Base-by-base conservation (phyloP, 2,888 invertebrate species). In the Erynnis tages region DNA sequence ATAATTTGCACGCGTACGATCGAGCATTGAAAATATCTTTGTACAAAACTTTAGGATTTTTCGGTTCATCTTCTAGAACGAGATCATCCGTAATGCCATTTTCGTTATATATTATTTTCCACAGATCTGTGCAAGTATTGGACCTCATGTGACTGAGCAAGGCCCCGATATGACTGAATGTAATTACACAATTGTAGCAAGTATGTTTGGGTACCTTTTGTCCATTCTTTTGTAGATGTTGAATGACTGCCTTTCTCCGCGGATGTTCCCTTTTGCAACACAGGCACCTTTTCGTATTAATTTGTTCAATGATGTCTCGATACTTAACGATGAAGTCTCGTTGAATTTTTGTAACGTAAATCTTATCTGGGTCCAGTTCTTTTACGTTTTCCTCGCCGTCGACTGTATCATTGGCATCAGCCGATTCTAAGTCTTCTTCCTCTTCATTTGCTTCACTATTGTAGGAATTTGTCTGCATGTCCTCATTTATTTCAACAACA, bases 161-260 rank as follows among this genome's bases (percentile, higher is more conserved):
- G 23, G 90, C 90, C 14, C 90, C 90, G 53, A 90, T 90, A 57
- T 90, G 90, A 3, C 80, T 82, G 56, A 91, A 92, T 0, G 92
- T 91, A 19, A 92, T 79, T 54, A 92, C 91, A 65, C 92, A 92
- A 66, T 91, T 91, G 61, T 92, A 92, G 63, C 92, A 92, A 0
- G 92, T 92, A 61, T 91, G 92, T 61, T 91, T 91, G 0, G 92
- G 92, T 43, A 92, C 91, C 76, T 88, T 89, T 55, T 86, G 82
- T 1, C 90, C 90, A 67, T 88, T 90, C 71, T 90, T 90, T 67
- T 90, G 90, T 50, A 90, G 71, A 65, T 90, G 90, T 56, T 90
- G 90, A 60, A 90, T 90, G 27, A 90, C 90, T 7, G 90, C 88
- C 65, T 90, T 90, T 53, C 90, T 73, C 1, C 90, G 80, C 1